Evolutionary conservation across 2,888 invertebrate species (phyloP), one percentile per base, ranked within the genome.

Genomic region (Drosophila suboccidentalis): DNA sequence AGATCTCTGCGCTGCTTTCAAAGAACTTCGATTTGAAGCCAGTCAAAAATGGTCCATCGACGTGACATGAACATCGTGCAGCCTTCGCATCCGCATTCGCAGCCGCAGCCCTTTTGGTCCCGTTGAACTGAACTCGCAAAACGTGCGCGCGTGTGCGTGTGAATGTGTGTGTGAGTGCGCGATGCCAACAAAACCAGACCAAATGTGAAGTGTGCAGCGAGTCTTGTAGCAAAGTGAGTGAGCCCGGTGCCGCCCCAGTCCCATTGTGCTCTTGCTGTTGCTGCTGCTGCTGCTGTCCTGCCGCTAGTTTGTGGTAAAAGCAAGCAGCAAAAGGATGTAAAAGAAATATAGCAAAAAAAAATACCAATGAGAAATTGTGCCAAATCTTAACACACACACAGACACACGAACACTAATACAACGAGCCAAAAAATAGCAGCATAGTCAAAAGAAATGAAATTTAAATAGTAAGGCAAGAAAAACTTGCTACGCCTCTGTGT

Each of bases 21-120:
- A 79, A 74, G 63, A 71, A 77, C 74, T 74, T 80, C 76, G 72
- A 82, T 75, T 85, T 65, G 78, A 82, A 80, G 83, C 81, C 90
- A 92, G 92, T 92, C 90, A 89, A 91, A 92, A 92, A 92, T 92
- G 92, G 92, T 92, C 92, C 91, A 91, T 85, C 90, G 92, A 87
- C 83, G 90, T 88, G 92, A 82, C 78, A 88, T 83, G 89, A 84
- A 76, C 80, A 54, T 61, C 38, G 64, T 57, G 67, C 91, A 91
- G 90, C 90, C 91, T 90, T 90, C 89, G 90, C 63, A 69, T 64
- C 46, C 88, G 90, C 66, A 71, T 61, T 46, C 87, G 90, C 66
- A 71, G 69, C 68, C 72, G 71, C 76, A 70, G 71, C 58, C 54
- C 58, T 51, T 60, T 72, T 76, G 61, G 68, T 61, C 58, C 69